Base-by-base conservation (phyloP, 2,113 vertebrate species). In the Silurus glanis region DNA sequence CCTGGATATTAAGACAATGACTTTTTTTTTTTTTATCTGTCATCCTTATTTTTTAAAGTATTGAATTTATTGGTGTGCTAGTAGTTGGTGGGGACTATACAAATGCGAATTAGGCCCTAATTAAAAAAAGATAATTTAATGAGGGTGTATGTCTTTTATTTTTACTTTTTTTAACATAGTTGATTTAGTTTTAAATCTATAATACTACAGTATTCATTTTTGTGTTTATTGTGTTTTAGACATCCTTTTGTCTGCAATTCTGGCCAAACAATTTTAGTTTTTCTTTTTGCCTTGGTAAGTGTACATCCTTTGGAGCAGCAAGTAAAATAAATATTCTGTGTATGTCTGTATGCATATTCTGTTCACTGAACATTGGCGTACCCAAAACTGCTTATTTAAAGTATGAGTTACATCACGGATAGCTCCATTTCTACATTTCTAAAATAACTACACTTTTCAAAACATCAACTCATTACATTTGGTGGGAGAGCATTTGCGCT, bases 381-480 rank as follows among this genome's bases (percentile, higher is more conserved):
- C 14, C 28, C 21, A 64, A 3, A 13, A 13, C 19, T 28, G 66
- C 21, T 59, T 69, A 37, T 72, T 71, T 74, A 56, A 9, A 8
- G 59, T 9, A 28, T 49, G 23, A 25, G 21, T 66, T 12, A 10
- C 76, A 69, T 13, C 28, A 21, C 19, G 19, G 83, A 64, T 80
- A 87, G 75, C 49, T 56, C 37, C 28, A 51, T 74, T 78, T 75
- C 55, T 81, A 9, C 16, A 80, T 58, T 28, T 56, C 37, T 62
- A 76, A 55, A 64, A 25, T 82, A 81, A 74, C 47, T 80, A 12
- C 14, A 84, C 61, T 25, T 67, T 25, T 76, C 75, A 86, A 71
- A 78, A 71, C 69, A 53, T 79, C 13, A 12, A 72, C 37, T 71
- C 49, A 69, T 71, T 76, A 47, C 84, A 72, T 86, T 64, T 81